These are phyloP conservation scores for Hippolais icterina DNA, from an alignment of 2,113 vertebrate genomes.

Conservation along the genomic window DNA sequence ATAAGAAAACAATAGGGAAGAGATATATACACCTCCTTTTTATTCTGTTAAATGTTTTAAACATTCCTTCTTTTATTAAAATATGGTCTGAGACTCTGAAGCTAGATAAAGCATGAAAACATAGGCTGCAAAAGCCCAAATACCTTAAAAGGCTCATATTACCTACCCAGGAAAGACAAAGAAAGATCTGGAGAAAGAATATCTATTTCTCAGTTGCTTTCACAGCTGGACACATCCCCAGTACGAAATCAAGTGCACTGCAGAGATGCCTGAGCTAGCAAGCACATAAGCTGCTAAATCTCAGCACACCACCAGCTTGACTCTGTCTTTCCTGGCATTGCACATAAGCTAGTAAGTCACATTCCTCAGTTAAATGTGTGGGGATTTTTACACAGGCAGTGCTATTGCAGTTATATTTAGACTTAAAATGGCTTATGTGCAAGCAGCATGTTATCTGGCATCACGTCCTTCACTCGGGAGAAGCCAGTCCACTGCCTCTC, in stretches of 20 bases:
- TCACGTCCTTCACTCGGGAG: background rate
- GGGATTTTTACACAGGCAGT: background rate
- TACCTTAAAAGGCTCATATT: background rate
- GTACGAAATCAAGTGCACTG: background rate
- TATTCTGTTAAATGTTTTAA: background rate
- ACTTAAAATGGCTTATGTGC: background rate
- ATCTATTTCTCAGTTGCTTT: slow-evolving; percentile 9
- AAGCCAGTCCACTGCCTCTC: background rate
- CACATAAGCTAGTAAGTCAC: background rate
- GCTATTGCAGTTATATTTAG: background rate
- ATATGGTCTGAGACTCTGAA: background rate
- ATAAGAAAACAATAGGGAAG: background rate
- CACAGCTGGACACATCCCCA: slow-evolving; percentile 27
- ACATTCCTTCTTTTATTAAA: slow-evolving; percentile 23
- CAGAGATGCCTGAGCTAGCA: slow-evolving; percentile 6
- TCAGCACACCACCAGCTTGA: background rate
- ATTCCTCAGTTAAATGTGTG: background rate
- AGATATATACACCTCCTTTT: background rate
- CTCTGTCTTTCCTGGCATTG: slow-evolving; percentile 11
- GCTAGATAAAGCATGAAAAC: slow-evolving; percentile 19
- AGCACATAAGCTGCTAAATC: slow-evolving; percentile 33
- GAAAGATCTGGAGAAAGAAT: background rate
- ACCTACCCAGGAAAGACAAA: slow-evolving; percentile 2
- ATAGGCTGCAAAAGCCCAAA: background rate
- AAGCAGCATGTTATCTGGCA: background rate